These are phyloP conservation scores for Papilio protenor DNA, from an alignment of 2,888 invertebrate species.

Conservation along the genomic window DNA sequence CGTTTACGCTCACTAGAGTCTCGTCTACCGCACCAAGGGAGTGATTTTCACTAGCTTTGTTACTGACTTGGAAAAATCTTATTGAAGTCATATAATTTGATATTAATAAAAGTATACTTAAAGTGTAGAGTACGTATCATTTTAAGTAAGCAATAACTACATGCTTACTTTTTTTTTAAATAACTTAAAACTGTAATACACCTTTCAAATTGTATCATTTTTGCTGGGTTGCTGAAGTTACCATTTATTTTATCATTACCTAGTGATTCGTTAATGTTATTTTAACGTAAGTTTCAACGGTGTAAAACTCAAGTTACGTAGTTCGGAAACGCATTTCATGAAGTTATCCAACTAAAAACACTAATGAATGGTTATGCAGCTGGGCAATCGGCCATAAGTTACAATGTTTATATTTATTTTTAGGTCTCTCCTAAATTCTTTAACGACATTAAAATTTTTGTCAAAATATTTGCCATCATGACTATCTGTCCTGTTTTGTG, in stretches of 20 bases:
- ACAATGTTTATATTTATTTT: background rate
- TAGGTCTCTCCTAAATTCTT: background rate
- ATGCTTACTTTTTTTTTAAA: background rate
- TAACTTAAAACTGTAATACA: background rate
- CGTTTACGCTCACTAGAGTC: slow-evolving; percentile 6
- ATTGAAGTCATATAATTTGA: background rate
- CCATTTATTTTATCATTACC: too few relatives aligned
- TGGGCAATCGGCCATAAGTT: too few relatives aligned
- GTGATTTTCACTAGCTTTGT: slow-evolving; percentile 8
- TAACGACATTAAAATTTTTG: background rate
- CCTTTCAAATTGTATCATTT: background rate
- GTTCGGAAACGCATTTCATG: too few relatives aligned
- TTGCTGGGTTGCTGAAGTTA: too few relatives aligned
- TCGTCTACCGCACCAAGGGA: slow-evolving; percentile 9
- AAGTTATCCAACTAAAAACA: too few relatives aligned
- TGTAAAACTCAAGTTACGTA: too few relatives aligned
- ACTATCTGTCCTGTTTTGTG: background rate
- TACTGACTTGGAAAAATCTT: background rate
- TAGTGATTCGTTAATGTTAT: too few relatives aligned
- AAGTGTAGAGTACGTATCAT: background rate
- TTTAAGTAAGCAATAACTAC: too few relatives aligned
- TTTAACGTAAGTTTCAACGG: too few relatives aligned
- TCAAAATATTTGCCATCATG: background rate
- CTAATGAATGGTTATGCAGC: too few relatives aligned
- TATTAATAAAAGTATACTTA: background rate